These are phyloP conservation scores for Thinocorus orbignyianus DNA, from an alignment of 2,113 vertebrate genomes.

Conservation along the genomic window DNA sequence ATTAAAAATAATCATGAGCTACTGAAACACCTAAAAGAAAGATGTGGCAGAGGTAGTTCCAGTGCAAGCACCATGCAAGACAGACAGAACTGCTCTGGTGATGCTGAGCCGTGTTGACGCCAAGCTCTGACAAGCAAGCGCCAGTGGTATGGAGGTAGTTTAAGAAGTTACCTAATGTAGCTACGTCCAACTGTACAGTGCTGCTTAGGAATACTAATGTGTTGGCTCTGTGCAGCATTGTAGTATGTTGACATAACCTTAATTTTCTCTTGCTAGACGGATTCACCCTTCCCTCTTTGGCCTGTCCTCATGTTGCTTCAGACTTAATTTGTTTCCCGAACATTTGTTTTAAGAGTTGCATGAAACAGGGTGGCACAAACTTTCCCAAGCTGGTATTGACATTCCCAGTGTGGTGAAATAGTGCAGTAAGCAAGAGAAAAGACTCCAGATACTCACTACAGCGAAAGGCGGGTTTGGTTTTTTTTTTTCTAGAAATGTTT, in stretches of 20 bases:
- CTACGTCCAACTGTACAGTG: neutral
- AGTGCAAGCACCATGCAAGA: rapidly evolving
- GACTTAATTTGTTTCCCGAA: neutral
- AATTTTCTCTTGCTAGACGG: neutral
- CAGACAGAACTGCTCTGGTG: neutral
- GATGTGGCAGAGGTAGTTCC: neutral
- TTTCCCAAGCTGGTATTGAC: neutral
- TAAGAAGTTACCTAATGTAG: neutral
- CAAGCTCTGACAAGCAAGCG: neutral
- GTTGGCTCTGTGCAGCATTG: neutral
- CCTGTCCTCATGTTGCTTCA: neutral
- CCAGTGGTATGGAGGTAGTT: neutral
- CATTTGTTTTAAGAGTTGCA: neutral
- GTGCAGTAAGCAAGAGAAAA: neutral
- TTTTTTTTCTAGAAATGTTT: constrained; percentile 54
- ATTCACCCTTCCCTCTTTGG: neutral
- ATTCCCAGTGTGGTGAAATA: neutral
- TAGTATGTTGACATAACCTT: neutral
- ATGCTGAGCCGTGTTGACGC: neutral
- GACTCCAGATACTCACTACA: neutral
- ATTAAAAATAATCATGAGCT: neutral
- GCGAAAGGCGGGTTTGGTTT: constrained; percentile 9
- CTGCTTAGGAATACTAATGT: neutral
- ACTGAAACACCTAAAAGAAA: neutral
- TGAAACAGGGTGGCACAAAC: neutral